Evolutionary conservation across 2,797 vertebrate species (phyloP).

Genomic region (Fundulus diaphanus): DNA sequence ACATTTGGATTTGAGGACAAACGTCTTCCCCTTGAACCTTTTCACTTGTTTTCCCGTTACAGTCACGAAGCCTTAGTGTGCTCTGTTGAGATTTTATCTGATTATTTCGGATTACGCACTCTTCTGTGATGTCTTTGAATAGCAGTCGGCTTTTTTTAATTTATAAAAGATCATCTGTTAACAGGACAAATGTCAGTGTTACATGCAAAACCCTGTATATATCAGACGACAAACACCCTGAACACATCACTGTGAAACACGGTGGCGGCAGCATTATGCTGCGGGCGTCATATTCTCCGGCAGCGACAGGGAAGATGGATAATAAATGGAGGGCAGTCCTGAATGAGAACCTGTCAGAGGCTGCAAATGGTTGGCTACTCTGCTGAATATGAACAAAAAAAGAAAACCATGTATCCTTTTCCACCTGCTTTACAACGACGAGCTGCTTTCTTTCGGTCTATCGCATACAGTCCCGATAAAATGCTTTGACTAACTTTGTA

Average conservation of each 20-base stretch:
- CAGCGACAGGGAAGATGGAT: too few species aligned
- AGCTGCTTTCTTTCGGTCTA: too few species aligned
- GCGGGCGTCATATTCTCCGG: not conserved
- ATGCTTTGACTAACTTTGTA: not conserved
- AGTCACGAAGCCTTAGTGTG: not conserved
- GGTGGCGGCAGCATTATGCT: not conserved
- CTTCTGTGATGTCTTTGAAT: too few species aligned
- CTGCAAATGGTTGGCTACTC: not conserved
- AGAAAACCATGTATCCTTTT: too few species aligned
- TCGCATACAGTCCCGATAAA: not conserved
- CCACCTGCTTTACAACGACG: too few species aligned
- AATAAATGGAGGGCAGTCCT: too few species aligned
- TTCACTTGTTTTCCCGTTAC: not conserved
- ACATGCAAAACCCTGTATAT: not conserved
- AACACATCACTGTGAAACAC: not conserved
- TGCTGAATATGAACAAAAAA: too few species aligned
- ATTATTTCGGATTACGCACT: too few species aligned
- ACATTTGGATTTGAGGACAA: not conserved
- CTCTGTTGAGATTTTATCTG: not conserved
- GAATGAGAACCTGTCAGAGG: not conserved
- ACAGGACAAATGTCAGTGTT: not conserved
- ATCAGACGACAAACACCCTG: not conserved
- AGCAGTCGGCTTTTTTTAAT: too few species aligned
- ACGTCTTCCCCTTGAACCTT: not conserved
- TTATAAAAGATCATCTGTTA: not conserved